Conservation (phyloP, 2,888 invertebrate species). For the Orthonevra nobilis region DNA sequence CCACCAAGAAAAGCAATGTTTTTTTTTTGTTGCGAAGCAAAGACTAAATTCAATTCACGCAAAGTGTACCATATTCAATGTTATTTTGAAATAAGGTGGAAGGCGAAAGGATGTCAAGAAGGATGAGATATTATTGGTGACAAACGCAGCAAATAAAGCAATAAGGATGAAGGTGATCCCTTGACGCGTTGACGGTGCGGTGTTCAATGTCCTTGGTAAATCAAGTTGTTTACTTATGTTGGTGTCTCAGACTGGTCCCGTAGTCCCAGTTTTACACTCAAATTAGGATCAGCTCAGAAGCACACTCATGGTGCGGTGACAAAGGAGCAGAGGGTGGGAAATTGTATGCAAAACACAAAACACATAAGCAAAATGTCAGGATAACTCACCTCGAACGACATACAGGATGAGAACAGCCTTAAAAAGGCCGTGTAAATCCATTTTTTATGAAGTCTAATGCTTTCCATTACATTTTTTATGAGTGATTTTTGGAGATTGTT, state of each 20-base stretch:
- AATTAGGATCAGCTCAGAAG: conserved; percentile 33
- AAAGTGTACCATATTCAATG: conserved; percentile 16
- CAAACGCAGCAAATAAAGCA: conserved; percentile 4
- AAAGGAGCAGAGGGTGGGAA: not conserved
- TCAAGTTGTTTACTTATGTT: conserved; percentile 51
- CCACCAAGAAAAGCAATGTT: conserved; percentile 45
- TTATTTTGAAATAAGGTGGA: not conserved
- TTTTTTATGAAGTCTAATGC: conserved; percentile 79
- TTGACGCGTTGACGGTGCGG: not conserved
- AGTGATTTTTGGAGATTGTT: conserved; percentile 65
- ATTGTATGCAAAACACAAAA: conserved; percentile 19
- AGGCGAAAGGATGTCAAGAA: not conserved
- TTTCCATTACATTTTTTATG: conserved; percentile 80
- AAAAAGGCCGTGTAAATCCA: conserved; percentile 80
- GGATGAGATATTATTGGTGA: conserved; percentile 9
- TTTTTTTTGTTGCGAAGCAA: conserved; percentile 23
- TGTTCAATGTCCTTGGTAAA: conserved; percentile 22
- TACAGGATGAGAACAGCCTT: conserved; percentile 80
- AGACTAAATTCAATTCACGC: conserved; percentile 52
- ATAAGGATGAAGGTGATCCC: not conserved
- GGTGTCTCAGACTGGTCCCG: conserved; percentile 34
- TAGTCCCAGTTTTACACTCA: conserved; percentile 47
- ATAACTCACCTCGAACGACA: conserved; percentile 79
- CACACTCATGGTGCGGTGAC: conserved; percentile 4
- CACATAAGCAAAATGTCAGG: too few relatives aligned